Evolutionary conservation across 2,113 vertebrate genomes (phyloP).

Genomic region (Blennius ocellaris): DNA sequence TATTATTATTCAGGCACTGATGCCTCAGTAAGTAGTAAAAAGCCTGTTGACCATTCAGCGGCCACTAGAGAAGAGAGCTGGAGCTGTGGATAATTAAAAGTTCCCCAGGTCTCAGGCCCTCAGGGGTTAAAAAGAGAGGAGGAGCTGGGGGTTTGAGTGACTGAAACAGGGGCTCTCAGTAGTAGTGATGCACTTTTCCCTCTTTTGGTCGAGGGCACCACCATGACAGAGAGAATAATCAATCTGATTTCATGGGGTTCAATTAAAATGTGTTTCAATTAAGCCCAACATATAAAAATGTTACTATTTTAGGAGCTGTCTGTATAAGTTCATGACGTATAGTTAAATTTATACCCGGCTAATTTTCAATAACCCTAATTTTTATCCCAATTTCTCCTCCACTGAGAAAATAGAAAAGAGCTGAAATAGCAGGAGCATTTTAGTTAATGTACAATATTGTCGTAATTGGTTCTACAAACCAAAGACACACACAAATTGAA

Average conservation of each 20-base stretch:
- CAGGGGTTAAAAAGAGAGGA: constrained; percentile 80
- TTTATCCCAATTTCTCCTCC: too few species aligned
- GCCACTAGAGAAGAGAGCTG: constrained; percentile 73
- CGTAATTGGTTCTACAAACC: background rate
- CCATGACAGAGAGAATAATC: constrained; percentile 15
- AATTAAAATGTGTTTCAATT: background rate
- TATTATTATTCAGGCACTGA: constrained; percentile 90
- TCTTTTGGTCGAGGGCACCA: constrained; percentile 41
- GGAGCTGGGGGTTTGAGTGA: constrained; percentile 67
- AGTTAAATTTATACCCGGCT: background rate
- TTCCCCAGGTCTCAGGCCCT: constrained; percentile 89
- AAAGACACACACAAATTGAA: background rate
- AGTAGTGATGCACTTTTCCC: constrained; percentile 22
- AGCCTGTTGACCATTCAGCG: constrained; percentile 91
- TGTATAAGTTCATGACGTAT: background rate
- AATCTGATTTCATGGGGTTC: background rate
- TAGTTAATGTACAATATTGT: too few species aligned
- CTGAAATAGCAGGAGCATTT: too few species aligned
- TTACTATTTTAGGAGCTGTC: background rate
- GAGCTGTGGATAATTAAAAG: constrained; percentile 93
- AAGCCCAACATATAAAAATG: background rate
- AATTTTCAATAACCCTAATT: background rate
- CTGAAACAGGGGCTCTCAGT: constrained; percentile 42
- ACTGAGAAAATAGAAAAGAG: too few species aligned
- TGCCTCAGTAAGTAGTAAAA: constrained; percentile 88